phyloP scores from a whole-genome alignment of 1,140 invertebrate species.

The Zaprionus inermis region DNA sequence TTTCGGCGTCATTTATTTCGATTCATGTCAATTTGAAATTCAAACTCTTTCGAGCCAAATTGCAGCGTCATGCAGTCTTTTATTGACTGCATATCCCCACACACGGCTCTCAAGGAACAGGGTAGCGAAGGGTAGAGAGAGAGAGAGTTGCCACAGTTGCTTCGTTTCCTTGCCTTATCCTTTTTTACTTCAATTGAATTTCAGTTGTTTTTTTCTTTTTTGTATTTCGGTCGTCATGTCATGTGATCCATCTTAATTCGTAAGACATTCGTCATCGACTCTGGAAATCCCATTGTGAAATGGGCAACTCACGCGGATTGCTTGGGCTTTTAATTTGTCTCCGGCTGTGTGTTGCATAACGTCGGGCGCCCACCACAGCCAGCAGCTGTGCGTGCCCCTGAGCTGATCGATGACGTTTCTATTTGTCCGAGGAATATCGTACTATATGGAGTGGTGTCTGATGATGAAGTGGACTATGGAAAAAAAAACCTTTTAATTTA shows the following conservation, averaged over 20 bases:
- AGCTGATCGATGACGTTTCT: conserved; percentile 81
- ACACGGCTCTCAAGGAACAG: conserved; percentile 43
- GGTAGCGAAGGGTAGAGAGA: no score
- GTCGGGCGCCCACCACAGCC: conserved; percentile 49
- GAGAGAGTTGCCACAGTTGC: conserved; percentile 50
- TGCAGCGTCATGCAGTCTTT: conserved; percentile 67
- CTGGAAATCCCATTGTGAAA: conserved; percentile 67
- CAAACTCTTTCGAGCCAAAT: conserved; percentile 76
- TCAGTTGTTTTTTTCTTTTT: conserved; percentile 34
- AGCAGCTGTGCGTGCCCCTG: conserved; percentile 38
- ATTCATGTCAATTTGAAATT: conserved; percentile 80
- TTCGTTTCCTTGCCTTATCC: conserved; percentile 55
- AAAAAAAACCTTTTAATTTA: conserved; percentile 40
- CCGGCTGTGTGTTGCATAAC: conserved; percentile 58
- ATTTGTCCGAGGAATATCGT: conserved; percentile 58
- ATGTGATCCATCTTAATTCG: conserved; percentile 83
- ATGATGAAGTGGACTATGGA: conserved; percentile 34
- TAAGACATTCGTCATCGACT: conserved; percentile 78
- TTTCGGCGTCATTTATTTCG: conserved; percentile 78
- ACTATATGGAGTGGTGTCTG: conserved; percentile 54
- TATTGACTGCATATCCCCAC: conserved; percentile 43
- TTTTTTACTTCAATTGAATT: conserved; percentile 34
- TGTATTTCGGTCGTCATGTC: conserved; percentile 66
- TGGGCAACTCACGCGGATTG: conserved; percentile 31
- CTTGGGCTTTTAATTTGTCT: conserved; percentile 81